phyloP scores from a whole-genome alignment of 2,797 vertebrate genomes.

The Danionella dracula region DNA sequence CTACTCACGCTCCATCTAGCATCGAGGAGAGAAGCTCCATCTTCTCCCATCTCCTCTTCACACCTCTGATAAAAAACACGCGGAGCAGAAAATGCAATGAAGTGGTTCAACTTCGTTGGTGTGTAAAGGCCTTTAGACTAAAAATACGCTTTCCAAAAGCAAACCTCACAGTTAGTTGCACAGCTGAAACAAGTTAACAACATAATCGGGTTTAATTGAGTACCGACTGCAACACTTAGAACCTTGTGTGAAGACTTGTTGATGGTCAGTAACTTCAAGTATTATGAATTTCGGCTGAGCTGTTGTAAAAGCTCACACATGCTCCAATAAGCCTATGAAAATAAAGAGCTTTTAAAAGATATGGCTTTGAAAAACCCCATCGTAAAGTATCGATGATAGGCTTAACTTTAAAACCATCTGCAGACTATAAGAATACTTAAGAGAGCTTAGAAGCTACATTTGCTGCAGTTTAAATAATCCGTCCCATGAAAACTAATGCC shows the following conservation, averaged over 20 bases:
- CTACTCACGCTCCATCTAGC: no score
- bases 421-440: not conserved
- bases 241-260: no score
- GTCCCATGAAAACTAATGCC: not conserved
- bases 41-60: no score
- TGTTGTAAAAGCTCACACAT: no score
- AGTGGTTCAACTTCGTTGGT: no score
- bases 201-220: constrained; percentile 46
- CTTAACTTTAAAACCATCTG: not conserved
- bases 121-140: no score
- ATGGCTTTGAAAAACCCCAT: not conserved
- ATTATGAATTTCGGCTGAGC: no score
- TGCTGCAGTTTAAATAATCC: not conserved
- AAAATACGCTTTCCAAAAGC: not conserved
- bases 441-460: not conserved
- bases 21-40: no score
- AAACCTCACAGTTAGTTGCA: constrained; percentile 35
- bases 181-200: constrained; percentile 50
- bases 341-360: not conserved
- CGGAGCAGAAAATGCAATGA: no score
- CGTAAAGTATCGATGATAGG: not conserved
- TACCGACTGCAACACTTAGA: constrained; percentile 46
- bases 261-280: no score
- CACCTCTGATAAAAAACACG: no score
- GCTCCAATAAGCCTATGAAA: not conserved